phyloP scores from a whole-genome alignment of 2,888 invertebrate genomes.

The Heliothis peltigera region DNA sequence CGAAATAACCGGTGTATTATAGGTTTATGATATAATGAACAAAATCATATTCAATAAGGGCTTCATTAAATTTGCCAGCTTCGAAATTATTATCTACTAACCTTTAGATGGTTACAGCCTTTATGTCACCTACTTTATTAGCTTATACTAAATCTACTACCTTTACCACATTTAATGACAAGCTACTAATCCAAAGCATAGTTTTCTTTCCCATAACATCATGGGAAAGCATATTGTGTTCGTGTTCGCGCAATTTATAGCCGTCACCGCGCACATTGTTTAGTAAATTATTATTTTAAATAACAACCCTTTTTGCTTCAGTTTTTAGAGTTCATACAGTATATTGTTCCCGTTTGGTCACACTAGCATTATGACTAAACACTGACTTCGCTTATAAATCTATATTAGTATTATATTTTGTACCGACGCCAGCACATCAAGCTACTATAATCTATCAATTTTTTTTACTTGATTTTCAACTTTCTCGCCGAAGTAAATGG shows the following conservation, averaged over 20 bases:
- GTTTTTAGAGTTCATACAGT: constrained; percentile 13
- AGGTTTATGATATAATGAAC: no score
- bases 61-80: no score
- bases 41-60: no score
- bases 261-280: constrained; percentile 43
- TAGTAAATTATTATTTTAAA: constrained; percentile 24
- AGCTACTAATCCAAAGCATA: constrained; percentile 30
- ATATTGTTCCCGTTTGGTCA: constrained; percentile 16
- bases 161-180: constrained; percentile 41
- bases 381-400: neutral
- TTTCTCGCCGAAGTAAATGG: no score
- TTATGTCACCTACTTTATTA: constrained; percentile 3
- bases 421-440: no score
- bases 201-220: constrained; percentile 41
- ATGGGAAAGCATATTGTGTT: constrained; percentile 47
- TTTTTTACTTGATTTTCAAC: no score
- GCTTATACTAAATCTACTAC: constrained; percentile 18
- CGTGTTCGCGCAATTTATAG: constrained; percentile 49
- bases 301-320: constrained; percentile 25
- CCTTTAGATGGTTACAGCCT: no score
- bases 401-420: neutral
- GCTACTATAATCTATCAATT: no score
- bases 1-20: no score
- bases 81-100: no score
- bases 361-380: no score